Conservation (phyloP, 2,888 invertebrate species). For the Lasioglossum morio region DNA sequence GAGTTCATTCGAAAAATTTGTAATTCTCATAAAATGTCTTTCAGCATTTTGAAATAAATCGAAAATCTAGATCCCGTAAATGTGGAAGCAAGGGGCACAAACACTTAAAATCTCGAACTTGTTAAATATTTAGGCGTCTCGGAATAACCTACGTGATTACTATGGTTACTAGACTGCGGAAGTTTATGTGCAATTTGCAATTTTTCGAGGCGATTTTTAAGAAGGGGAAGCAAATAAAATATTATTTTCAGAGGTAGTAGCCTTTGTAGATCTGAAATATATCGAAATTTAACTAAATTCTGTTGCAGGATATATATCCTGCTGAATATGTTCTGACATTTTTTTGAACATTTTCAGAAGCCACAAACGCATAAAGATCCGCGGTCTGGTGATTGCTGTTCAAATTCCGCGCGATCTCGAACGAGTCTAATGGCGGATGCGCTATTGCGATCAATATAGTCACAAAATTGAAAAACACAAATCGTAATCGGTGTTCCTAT, state of each 20-base stretch:
- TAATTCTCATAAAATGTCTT: neutral
- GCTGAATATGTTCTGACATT: too few relatives aligned
- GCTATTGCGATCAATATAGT: neutral
- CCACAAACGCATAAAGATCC: too few relatives aligned
- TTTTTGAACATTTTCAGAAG: too few relatives aligned
- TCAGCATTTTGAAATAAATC: neutral
- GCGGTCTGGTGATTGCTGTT: neutral
- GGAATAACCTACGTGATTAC: slow-evolving; percentile 42
- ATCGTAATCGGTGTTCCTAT: neutral
- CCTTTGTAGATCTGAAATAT: too few relatives aligned
- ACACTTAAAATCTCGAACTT: neutral
- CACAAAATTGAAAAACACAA: neutral
- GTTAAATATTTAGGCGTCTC: slow-evolving; percentile 42
- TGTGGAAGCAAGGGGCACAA: neutral
- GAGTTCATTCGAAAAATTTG: neutral
- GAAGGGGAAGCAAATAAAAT: too few relatives aligned
- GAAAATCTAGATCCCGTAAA: neutral
- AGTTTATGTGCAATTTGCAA: too few relatives aligned
- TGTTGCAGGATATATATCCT: too few relatives aligned
- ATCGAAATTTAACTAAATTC: too few relatives aligned
- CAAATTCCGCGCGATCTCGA: too few relatives aligned
- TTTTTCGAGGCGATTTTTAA: too few relatives aligned
- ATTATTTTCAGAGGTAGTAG: too few relatives aligned
- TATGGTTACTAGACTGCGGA: too few relatives aligned
- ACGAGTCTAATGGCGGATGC: neutral